Base-by-base conservation (phyloP, 2,888 invertebrate genomes). In the Halocaridina rubra region DNA sequence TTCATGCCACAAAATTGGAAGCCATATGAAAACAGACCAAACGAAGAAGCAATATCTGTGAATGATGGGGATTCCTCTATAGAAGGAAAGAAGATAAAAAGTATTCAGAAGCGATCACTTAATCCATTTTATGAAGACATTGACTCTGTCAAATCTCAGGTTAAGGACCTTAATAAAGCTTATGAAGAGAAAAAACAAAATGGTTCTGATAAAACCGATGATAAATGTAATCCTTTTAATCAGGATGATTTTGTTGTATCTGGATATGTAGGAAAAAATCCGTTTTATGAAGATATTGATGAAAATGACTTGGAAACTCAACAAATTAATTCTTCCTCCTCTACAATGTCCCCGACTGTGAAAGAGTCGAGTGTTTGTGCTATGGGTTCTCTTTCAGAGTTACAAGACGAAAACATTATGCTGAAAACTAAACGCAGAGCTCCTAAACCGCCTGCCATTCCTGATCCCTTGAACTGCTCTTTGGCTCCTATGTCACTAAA, bases 91-190 rank as follows among this genome's bases (percentile, higher is more conserved):
- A 67, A 27, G 24, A 75, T 76, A 29, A 81, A 75, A 30, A 32
- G n/a, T 61, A 72, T 71, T 7, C 72, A 76, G 22, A 29, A 72
- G 74, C 46, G 80, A 67, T 84, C 82, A 5, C 22, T 84, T 7
- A 87, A 87, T 72, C 87, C 87, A 32, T 87, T 87, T 53, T 87
- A 85, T 13, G 87, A 87, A 59, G 87, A 87, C 22, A 81, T 82
- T n/a, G 82, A 82, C 5, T 61, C 72, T 16, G 61, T 69, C 1
- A 22, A 82, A 39, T 33, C 59, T 16, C 39, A 72, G n/a, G 72
- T 39, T n/a, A 72, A 75, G 39, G 81, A 64, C 27, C 22, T 10
- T 16, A n/a, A 81, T 1, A n/a, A 13, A 2, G 39, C 24, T 7
- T 39, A 33, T 2, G 32, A 59, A 32, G 33, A 8, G 16, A 30